A percentile compares a stretch with the other conserved stretches of the same genome.
Conservation (phyloP, 2,113 vertebrate genomes). For the Coryphaenoides rupestris region DNA sequence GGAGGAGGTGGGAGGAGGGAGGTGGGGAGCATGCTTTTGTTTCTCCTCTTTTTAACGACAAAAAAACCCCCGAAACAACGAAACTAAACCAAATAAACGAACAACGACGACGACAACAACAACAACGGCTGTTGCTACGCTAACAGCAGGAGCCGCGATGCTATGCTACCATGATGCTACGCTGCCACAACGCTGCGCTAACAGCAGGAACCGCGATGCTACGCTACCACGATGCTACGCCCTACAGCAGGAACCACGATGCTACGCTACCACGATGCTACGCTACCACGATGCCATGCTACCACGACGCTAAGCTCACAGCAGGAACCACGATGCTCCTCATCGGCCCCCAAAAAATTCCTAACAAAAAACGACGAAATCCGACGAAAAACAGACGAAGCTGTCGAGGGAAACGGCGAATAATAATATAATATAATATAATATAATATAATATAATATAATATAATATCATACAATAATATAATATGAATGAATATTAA, state of each 20-base stretch:
- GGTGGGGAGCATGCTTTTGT: background rate
- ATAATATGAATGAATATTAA: slow-evolving; percentile 66
- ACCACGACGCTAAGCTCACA: no score
- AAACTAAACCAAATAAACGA: slow-evolving; percentile 15
- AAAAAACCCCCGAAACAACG: slow-evolving; percentile 28
- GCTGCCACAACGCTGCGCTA: no score
- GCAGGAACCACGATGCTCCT: slow-evolving; percentile 62
- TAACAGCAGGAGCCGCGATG: slow-evolving; percentile 64
- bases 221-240: slow-evolving; percentile 61
- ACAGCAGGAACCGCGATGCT: no score
- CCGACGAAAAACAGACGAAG: no score
- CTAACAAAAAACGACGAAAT: slow-evolving; percentile 23
- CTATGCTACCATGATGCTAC: slow-evolving; percentile 67
- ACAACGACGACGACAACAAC: slow-evolving; percentile 2
- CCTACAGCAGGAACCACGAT: slow-evolving; percentile 64
- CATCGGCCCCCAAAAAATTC: slow-evolving; percentile 43
- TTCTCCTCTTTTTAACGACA: slow-evolving; percentile 34
- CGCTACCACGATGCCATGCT: no score
- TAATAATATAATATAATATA: no score
- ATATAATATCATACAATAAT: no score
- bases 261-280: slow-evolving; percentile 67
- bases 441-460: no score
- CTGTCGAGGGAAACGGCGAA: slow-evolving; percentile 46
- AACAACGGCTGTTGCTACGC: no score
- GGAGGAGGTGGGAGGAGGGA: slow-evolving; percentile 15